Evolutionary conservation across 1,140 invertebrate species (phyloP), one percentile per base, ranked within the genome.

Genomic region (Trichomalopsis sarcophagae): DNA sequence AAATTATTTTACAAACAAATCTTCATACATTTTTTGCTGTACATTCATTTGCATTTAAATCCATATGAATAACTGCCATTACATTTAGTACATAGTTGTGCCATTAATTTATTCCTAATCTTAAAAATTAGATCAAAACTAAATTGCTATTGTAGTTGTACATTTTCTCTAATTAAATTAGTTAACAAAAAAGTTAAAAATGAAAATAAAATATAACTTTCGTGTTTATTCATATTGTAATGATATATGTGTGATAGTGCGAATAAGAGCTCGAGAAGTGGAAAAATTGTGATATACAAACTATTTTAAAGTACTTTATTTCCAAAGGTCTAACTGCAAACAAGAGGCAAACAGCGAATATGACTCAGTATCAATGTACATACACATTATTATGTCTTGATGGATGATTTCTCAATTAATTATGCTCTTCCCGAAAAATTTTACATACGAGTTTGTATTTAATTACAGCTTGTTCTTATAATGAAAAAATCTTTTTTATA

Each of bases 201-300:
- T 68, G 55, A 40, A 69, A 80, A 23, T 81, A 50, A 17, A 44
- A 66, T 44, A 10, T 73, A 73, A 71, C 14, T 81, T 81, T 81
- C 68, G 50, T 71, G n/a, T 80, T 68, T 36, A 73, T 81, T 81
- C 40, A 73, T 47, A 17, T 84, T 83, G 30, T 84, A 84, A 86
- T 82, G 76, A 73, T 84, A 77, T 66, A 83, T 80, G 81, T 83
- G 50, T 84, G 83, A 85, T 85, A 89, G 50, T 88, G 17, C 77
- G 74, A 87, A 84, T 81, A 36, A 79, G 86, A 82, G 79, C 44
- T 85, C 11, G 68, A 82, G 33, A 81, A 86, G 86, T 88, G 86
- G 86, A 68, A 88, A 82, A 87, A 87, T 87, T 88, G 86, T 87
- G 86, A 87, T 89, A 87, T 87, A 84, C 84, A 86, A 66, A 85